Evolutionary conservation across 2,797 vertebrate genomes (phyloP), one percentile per base, ranked within the genome.

Genomic region (Petrocephalus sullivani): DNA sequence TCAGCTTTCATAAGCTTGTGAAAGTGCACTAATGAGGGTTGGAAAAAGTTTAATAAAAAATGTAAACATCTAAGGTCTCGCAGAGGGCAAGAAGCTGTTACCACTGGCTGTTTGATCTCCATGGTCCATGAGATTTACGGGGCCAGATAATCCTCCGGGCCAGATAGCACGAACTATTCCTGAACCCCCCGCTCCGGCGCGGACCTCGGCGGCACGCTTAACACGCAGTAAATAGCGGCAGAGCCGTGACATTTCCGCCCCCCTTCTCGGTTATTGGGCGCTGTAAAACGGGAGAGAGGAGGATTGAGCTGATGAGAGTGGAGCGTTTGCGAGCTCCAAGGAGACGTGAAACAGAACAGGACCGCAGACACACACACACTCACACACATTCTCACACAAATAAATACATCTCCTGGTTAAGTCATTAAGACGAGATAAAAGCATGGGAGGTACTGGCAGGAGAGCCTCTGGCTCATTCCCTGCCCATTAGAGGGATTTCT

Each of bases 101-200:
- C 90, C 91, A 91, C 90, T 7, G 93, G 91, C 90, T 88, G 82
- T 93, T 91, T 94, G 93, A 95, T 94, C 91, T 91, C 37, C 28
- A 51, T 33, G 19, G 56, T 87, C 90, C 60, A 91, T 89, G 93
- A 93, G 92, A 93, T 92, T 64, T 83, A 49, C 83, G 91, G 92
- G 91, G 87, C 90, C 90, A 89, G 90, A 91, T 91, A 89, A 90
- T 86, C 82, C 90, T 88, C 90, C 91, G 92, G 90, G 71, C 91
- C 90, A 92, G 93, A 94, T 87, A 93, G 92, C 91, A 89, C 94
- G 93, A 95, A 94, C 94, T 94, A 89, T 88, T 87, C 5, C 21
- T 93, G 93, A 95, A 94, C 94, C 88, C 89, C 23, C 7, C 78
- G 28, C 10, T 37, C 86, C 90, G 67, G 90, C 83, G 33, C 86